Percentiles rank a stretch among this genome's conserved stretches.
phyloP scores from a whole-genome alignment of 2,888 invertebrate species.

The Ctena decussata region DNA sequence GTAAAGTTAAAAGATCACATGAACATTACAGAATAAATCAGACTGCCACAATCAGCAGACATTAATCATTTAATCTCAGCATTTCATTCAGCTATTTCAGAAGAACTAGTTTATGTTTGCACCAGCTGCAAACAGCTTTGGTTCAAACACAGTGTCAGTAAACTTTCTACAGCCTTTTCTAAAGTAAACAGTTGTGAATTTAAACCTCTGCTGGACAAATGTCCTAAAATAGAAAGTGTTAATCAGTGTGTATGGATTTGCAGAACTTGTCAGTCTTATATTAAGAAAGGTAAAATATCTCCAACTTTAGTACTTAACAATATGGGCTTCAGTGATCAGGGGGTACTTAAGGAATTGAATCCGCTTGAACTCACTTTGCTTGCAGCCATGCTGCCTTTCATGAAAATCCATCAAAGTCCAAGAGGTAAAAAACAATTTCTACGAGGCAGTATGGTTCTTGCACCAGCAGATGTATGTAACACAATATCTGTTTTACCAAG shows the following conservation, averaged over 20 bases:
- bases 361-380: conserved; percentile 51
- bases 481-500: conserved; percentile 53
- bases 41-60: background rate
- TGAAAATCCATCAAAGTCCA: conserved; percentile 52
- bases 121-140: conserved; percentile 47
- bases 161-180: too few relatives aligned
- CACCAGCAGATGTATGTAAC: conserved; percentile 52
- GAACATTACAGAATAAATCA: background rate
- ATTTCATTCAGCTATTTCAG: conserved; percentile 28
- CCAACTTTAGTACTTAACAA: conserved; percentile 46
- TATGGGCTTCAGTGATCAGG: conserved; percentile 44
- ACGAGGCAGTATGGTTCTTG: conserved; percentile 60
- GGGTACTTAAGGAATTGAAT: conserved; percentile 30
- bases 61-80: background rate
- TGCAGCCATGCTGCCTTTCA: conserved; percentile 50
- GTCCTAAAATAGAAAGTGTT: background rate
- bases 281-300: conserved; percentile 53
- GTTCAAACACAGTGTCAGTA: conserved; percentile 27
- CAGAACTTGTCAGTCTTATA: conserved; percentile 48
- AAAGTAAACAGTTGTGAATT: too few relatives aligned
- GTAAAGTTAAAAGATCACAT: background rate
- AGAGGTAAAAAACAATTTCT: conserved; percentile 47
- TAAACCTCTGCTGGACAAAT: conserved; percentile 5
- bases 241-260: conserved; percentile 55
- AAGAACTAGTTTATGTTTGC: conserved; percentile 52